A percentile compares a stretch with the other conserved stretches of the same genome.
Conservation (phyloP, 2,113 vertebrate genomes). For the Sinocyclocheilus maitianheensis region DNA sequence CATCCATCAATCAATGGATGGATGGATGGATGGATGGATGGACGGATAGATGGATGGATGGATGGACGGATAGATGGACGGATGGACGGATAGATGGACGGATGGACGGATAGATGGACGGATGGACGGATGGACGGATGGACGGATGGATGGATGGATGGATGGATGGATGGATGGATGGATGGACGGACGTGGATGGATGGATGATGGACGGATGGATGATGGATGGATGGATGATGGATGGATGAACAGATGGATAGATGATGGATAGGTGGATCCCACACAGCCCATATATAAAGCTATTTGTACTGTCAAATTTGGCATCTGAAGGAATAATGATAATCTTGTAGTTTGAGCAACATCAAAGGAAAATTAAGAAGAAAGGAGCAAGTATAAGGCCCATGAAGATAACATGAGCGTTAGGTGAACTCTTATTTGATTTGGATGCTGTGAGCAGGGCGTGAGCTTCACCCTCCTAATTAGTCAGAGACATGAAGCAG, state of each 20-base stretch:
- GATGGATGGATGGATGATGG: background rate
- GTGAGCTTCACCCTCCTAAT: constrained; percentile 27
- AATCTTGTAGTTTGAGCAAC: background rate
- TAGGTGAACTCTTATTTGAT: constrained; percentile 64
- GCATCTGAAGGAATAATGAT: background rate
- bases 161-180: background rate
- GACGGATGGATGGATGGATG: background rate
- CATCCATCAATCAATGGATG: no score
- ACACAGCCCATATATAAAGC: no score
- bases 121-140: background rate
- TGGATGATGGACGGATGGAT: background rate
- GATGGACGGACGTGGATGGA: background rate
- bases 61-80: no score
- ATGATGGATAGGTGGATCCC: background rate
- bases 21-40: no score
- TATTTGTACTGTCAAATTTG: background rate
- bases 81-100: background rate
- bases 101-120: background rate
- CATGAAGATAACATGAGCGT: constrained; percentile 48
- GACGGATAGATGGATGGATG: background rate
- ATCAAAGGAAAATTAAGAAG: background rate
- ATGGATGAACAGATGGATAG: background rate
- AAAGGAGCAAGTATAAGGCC: background rate
- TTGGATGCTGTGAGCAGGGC: constrained; percentile 17
- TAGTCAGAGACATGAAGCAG: constrained; percentile 30